Evolutionary conservation across 2,113 vertebrate species (phyloP).

Genomic region (Empidonax traillii): DNA sequence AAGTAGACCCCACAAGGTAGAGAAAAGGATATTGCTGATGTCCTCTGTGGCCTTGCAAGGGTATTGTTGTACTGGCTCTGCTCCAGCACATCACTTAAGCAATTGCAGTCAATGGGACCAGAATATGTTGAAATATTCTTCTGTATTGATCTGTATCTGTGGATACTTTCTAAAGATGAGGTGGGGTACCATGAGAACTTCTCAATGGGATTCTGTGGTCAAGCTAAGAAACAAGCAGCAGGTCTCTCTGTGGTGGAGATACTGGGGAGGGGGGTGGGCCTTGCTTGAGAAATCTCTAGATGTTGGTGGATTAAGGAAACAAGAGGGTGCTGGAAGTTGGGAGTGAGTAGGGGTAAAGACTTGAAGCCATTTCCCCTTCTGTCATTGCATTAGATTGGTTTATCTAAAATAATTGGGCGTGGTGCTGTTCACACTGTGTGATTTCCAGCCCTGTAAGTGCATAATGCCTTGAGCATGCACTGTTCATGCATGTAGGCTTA

Average conservation of each 20-base stretch:
- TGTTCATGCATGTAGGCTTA: background rate
- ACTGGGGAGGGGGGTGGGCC: accelerated
- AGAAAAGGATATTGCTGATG: background rate
- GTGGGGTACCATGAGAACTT: background rate
- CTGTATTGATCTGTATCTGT: background rate
- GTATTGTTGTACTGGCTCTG: background rate
- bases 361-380: background rate
- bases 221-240: background rate
- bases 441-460: background rate
- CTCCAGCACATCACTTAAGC: constrained; percentile 19
- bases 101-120: background rate
- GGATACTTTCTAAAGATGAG: background rate
- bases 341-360: background rate
- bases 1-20: background rate
- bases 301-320: background rate
- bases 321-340: background rate
- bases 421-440: background rate
- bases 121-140: background rate
- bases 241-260: background rate
- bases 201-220: background rate
- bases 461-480: background rate
- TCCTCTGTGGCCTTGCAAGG: background rate
- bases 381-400: background rate
- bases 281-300: background rate
- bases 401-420: background rate